Evolutionary conservation across 2,797 vertebrate species (phyloP).

Genomic region (Ctenochaetus hawaiiensis): DNA sequence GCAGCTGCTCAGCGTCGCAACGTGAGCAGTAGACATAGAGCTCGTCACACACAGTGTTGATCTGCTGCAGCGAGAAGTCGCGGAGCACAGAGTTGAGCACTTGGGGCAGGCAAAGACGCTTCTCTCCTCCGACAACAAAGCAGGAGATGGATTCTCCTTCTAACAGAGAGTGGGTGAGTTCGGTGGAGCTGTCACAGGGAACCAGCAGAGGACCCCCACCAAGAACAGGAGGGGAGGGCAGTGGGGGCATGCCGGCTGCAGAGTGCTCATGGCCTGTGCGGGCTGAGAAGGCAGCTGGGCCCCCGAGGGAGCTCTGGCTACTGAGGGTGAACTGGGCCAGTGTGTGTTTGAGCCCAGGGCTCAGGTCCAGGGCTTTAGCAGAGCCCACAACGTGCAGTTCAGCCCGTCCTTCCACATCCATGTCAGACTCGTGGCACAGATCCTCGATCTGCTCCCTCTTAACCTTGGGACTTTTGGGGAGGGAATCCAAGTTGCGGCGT

Average conservation of each 20-base stretch:
- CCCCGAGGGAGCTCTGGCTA: slow-evolving; percentile 97
- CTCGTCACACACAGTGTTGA: slow-evolving; percentile 97
- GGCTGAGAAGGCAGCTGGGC: slow-evolving; percentile 97
- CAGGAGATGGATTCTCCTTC: slow-evolving; percentile 98
- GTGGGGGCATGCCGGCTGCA: slow-evolving; percentile 88
- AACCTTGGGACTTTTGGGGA: slow-evolving; percentile 88
- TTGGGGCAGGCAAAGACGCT: slow-evolving; percentile 97
- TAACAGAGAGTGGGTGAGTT: slow-evolving; percentile 94
- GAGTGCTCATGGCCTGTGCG: slow-evolving; percentile 91
- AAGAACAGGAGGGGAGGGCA: slow-evolving; percentile 92
- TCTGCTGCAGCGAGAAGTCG: slow-evolving; percentile 97
- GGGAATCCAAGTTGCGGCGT: slow-evolving; percentile 84
- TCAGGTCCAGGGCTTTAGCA: slow-evolving; percentile 92
- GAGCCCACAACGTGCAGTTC: slow-evolving; percentile 84
- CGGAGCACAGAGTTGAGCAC: slow-evolving; percentile 98
- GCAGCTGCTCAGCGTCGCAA: slow-evolving; percentile 95
- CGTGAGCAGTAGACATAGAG: slow-evolving; percentile 98
- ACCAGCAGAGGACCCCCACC: slow-evolving; percentile 94
- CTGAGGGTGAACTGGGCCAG: slow-evolving; percentile 98
- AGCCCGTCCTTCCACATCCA: slow-evolving; percentile 82
- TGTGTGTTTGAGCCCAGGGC: slow-evolving; percentile 97
- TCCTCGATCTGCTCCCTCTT: slow-evolving; percentile 93
- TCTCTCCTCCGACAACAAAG: slow-evolving; percentile 97
- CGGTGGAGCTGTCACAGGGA: slow-evolving; percentile 96
- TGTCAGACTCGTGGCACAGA: slow-evolving; percentile 60